Conservation (phyloP, 2,797 vertebrate species). For the Buphagus erythrorhynchus region DNA sequence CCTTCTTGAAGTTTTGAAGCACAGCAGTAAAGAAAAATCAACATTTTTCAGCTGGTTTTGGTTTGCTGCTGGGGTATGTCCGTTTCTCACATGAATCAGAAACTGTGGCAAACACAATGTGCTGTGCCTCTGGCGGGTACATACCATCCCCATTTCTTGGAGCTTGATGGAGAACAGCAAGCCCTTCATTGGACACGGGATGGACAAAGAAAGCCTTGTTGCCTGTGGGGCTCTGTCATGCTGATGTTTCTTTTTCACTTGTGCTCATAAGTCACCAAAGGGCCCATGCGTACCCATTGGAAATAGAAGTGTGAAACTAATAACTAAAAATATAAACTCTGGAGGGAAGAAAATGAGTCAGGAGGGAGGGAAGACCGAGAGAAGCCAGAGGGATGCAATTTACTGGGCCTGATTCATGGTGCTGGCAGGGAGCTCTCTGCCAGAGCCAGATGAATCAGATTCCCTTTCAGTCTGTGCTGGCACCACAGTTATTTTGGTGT, state of each 20-base stretch:
- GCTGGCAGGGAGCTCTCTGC: not conserved
- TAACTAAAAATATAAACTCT: constrained; percentile 41
- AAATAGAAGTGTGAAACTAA: constrained; percentile 39
- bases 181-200: not conserved
- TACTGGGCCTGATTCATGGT: not conserved
- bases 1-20: not conserved
- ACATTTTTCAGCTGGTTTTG: not conserved
- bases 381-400: constrained; percentile 2
- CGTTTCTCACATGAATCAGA: constrained; percentile 1
- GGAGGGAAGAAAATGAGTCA: not conserved
- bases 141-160: constrained; percentile 20
- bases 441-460: constrained; percentile 32
- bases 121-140: not conserved
- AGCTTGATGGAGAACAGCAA: constrained; percentile 41
- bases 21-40: not conserved
- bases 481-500: constrained; percentile 36
- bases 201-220: constrained; percentile 44
- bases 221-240: not conserved
- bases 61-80: constrained; percentile 7
- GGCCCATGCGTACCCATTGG: accelerated
- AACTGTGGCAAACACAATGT: constrained; percentile 18
- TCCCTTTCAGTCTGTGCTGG: constrained; percentile 17
- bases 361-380: not conserved
- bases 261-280: not conserved
- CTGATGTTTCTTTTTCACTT: constrained; percentile 28